phyloP scores from a whole-genome alignment of 2,888 invertebrate genomes.

The Calephelis perditalis region DNA sequence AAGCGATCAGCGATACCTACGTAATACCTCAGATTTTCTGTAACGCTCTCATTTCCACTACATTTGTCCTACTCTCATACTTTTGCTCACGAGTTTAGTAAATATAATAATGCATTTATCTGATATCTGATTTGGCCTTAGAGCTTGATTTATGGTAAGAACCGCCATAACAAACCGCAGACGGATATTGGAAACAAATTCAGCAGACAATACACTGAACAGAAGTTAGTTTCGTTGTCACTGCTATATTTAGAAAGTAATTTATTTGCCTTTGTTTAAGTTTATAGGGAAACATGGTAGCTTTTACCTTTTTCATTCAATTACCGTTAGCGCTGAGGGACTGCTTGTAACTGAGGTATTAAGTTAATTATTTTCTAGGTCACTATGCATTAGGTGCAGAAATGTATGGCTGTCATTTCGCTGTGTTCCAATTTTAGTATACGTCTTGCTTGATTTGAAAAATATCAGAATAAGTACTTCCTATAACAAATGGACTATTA shows the following conservation, averaged over 20 bases:
- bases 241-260: slow-evolving; percentile 24
- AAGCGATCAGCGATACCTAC: too few relatives aligned
- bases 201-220: not conserved
- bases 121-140: too few relatives aligned
- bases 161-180: not conserved
- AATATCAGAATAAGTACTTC: too few relatives aligned
- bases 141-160: not conserved
- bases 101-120: too few relatives aligned
- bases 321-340: slow-evolving; percentile 42
- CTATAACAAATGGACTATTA: too few relatives aligned
- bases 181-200: slow-evolving; percentile 1
- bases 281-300: slow-evolving; percentile 38
- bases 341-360: slow-evolving; percentile 26
- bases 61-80: too few relatives aligned
- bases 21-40: too few relatives aligned
- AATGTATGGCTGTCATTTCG: too few relatives aligned
- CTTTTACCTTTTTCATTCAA: slow-evolving; percentile 61
- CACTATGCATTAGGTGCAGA: not conserved
- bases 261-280: slow-evolving; percentile 28
- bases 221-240: slow-evolving; percentile 6
- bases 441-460: too few relatives aligned
- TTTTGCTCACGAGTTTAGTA: too few relatives aligned
- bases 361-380: slow-evolving; percentile 26
- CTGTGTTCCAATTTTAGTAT: too few relatives aligned
- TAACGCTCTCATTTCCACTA: too few relatives aligned